Conservation (phyloP, 1,140 invertebrate genomes). For the Zaprionus taronus region DNA sequence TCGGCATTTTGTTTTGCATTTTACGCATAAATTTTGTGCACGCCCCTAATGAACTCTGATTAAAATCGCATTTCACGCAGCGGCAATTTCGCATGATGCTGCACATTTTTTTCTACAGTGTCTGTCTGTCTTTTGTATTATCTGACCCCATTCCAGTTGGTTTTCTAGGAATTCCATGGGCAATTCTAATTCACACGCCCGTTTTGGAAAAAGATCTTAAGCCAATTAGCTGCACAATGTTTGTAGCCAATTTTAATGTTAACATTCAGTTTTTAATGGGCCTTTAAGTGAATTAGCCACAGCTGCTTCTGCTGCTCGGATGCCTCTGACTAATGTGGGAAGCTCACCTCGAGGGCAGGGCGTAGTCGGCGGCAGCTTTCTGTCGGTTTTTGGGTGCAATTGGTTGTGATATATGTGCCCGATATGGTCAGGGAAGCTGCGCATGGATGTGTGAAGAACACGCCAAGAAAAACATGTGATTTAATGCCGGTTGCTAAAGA, state of each 20-base stretch:
- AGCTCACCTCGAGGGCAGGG: slow-evolving; percentile 38
- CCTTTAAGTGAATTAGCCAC: slow-evolving; percentile 70
- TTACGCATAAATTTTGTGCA: slow-evolving; percentile 71
- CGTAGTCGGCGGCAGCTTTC: slow-evolving; percentile 36
- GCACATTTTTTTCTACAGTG: slow-evolving; percentile 49
- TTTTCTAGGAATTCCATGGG: slow-evolving; percentile 12
- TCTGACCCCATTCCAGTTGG: slow-evolving; percentile 46
- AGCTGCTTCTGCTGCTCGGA: slow-evolving; percentile 72
- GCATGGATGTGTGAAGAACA: slow-evolving; percentile 33
- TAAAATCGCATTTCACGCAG: slow-evolving; percentile 54
- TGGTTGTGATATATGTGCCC: slow-evolving; percentile 23
- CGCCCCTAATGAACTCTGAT: slow-evolving; percentile 60
- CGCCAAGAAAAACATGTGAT: not conserved
- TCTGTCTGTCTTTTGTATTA: not conserved
- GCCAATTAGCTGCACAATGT: slow-evolving; percentile 46
- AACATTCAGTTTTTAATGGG: slow-evolving; percentile 61
- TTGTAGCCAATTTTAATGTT: slow-evolving; percentile 55
- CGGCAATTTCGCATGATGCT: slow-evolving; percentile 56
- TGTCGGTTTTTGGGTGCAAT: slow-evolving; percentile 18
- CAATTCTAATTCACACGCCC: slow-evolving; percentile 67
- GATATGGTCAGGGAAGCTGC: slow-evolving; percentile 21
- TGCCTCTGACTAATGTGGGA: slow-evolving; percentile 66
- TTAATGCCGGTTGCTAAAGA: not conserved
- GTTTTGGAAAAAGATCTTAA: slow-evolving; percentile 4
- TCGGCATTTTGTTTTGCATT: slow-evolving; percentile 69